phyloP scores from a whole-genome alignment of 2,888 invertebrate species.

The Hipparchia sbordonii region DNA sequence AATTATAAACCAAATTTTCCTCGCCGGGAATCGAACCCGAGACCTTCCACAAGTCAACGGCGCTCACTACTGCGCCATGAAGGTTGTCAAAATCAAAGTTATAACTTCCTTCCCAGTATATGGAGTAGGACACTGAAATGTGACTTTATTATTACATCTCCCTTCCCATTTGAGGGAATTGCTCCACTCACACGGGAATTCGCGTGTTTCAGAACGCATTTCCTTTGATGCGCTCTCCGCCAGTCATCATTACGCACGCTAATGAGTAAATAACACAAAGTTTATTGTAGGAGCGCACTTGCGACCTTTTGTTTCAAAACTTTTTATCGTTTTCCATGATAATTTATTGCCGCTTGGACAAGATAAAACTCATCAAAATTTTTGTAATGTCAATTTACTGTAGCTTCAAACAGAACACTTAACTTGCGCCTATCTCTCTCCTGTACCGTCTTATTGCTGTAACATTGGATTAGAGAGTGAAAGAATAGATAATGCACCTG shows the following conservation, averaged over 20 bases:
- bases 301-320: not conserved
- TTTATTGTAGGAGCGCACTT: conserved; percentile 18
- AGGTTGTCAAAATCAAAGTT: too few relatives aligned
- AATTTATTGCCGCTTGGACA: not conserved
- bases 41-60: too few relatives aligned
- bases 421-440: too few relatives aligned
- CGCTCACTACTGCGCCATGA: too few relatives aligned
- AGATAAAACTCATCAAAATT: not conserved
- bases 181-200: conserved; percentile 18
- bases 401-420: too few relatives aligned
- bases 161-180: not conserved
- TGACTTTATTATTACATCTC: not conserved
- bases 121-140: not conserved
- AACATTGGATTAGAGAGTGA: too few relatives aligned
- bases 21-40: too few relatives aligned
- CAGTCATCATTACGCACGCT: conserved; percentile 36
- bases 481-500: too few relatives aligned
- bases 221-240: conserved; percentile 36
- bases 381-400: too few relatives aligned
- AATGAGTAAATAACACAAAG: conserved; percentile 39
- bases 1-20: too few relatives aligned
- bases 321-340: not conserved
- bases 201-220: conserved; percentile 28
- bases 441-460: too few relatives aligned
- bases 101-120: too few relatives aligned